Base-by-base conservation (phyloP, 2,797 vertebrate genomes). In the Gallinago nigripennis region DNA sequence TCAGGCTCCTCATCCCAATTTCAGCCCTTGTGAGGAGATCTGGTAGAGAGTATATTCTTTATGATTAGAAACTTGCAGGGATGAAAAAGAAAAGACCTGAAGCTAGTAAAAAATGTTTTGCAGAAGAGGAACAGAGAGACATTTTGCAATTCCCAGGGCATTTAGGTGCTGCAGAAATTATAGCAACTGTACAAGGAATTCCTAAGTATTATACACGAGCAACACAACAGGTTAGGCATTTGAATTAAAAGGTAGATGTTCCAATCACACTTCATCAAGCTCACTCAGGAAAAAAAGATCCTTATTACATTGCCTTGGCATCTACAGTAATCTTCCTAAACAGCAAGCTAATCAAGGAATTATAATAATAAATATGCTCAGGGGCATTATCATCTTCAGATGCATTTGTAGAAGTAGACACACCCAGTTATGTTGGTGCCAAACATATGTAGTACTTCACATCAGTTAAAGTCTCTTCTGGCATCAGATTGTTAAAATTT, bases 101-200 rank as follows among this genome's bases (percentile, higher is more conserved):
- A 96, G 91, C 88, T 86, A 86, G 51, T 64, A 95, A 90, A 90
- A 88, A 94, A 80, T 94, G 86, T 92, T 95, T 84, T 96, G 69
- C 68, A 96, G 72, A 82, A 90, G 54, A 94, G 64, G 70, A 92
- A 94, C 28, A 91, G 45, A 91, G 68, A 76, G 82, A 69, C 41
- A 76, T 68, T 95, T 92, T 95, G 60, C 56, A 96, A 90, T 96
- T 96, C 95, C 82, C 94, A 94, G 69, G 82, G 88, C 14, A 1
- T 72, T 93, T 85, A 90, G 94, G 88, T 92, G 90, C 85, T 90
- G 68, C 20, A 88, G 82, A 92, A 93, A 85, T 0, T 5, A 91
- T 21, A 84, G 58, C 41, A 86, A 80, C 69, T 75, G 57, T 68
- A 89, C 1, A 0, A 95, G 81, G 43, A 87, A 94, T 82, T 92